Conservation (phyloP, 2,888 invertebrate genomes). For the Cephus runcator region DNA sequence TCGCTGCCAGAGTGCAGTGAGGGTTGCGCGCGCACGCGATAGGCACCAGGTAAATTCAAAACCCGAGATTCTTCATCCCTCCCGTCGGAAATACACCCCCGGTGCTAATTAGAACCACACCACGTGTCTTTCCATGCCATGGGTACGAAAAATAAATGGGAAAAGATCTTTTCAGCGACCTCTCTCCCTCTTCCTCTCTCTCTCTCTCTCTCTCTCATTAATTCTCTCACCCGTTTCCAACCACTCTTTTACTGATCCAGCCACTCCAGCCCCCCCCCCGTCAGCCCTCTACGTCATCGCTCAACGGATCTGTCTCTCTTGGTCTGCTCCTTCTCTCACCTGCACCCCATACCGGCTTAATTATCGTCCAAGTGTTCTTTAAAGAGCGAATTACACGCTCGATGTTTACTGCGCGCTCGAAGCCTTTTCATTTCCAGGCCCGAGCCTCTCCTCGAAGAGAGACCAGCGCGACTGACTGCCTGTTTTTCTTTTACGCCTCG, state of each 20-base stretch:
- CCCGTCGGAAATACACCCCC: slow-evolving; percentile 38
- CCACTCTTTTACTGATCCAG: not conserved
- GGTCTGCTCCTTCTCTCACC: slow-evolving; percentile 8
- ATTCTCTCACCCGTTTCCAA: not conserved
- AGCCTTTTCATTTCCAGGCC: slow-evolving; percentile 55
- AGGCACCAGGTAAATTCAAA: slow-evolving; percentile 40
- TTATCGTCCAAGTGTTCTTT: slow-evolving; percentile 63
- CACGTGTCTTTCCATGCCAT: slow-evolving; percentile 58
- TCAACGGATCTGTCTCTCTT: slow-evolving; percentile 14
- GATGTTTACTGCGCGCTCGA: slow-evolving; percentile 59
- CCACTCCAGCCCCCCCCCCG: not conserved
- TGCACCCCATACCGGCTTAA: slow-evolving; percentile 50
- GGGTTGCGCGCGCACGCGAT: not conserved
- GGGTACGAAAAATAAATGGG: slow-evolving; percentile 55
- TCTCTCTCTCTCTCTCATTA: slow-evolving; percentile 10
- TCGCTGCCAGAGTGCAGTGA: not conserved
- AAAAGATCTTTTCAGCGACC: slow-evolving; percentile 56
- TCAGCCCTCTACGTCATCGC: not conserved
- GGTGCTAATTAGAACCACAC: slow-evolving; percentile 56
- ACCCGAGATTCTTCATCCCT: slow-evolving; percentile 44
- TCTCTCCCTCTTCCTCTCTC: slow-evolving; percentile 15
- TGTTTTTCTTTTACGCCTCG: slow-evolving; percentile 54
- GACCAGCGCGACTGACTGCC: slow-evolving; percentile 19
- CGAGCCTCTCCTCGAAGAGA: slow-evolving; percentile 10
- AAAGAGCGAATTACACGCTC: slow-evolving; percentile 65